These are phyloP conservation scores for Temnothorax ravouxi DNA, from an alignment of 2,888 invertebrate species.

Conservation along the genomic window DNA sequence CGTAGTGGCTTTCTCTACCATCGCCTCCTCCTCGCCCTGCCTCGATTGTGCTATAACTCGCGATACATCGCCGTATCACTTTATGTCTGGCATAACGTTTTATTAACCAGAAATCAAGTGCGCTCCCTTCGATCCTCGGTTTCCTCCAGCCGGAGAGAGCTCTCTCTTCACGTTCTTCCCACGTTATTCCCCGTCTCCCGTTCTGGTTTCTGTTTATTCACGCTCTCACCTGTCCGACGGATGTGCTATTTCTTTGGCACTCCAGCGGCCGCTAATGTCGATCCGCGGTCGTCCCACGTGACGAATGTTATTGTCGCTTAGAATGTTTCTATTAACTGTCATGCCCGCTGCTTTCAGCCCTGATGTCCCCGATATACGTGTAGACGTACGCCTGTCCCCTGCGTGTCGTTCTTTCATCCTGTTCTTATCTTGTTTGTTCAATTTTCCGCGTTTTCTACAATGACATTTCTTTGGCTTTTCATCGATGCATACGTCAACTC, in stretches of 20 bases:
- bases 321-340: conserved; percentile 39
- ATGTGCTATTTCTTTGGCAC: conserved; percentile 24
- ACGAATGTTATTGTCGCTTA: conserved; percentile 24
- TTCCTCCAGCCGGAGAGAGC: neutral
- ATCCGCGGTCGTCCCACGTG: neutral
- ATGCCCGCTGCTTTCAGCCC: neutral
- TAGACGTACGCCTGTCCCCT: too few species aligned
- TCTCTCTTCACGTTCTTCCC: neutral
- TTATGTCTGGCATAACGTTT: conserved; percentile 81
- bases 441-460: conserved; percentile 19
- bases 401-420: neutral
- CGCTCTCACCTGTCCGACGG: neutral
- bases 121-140: conserved; percentile 17
- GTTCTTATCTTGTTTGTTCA: conserved; percentile 31
- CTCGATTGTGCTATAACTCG: conserved; percentile 56
- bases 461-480: conserved; percentile 42
- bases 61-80: conserved; percentile 82
- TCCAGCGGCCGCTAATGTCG: conserved; percentile 13
- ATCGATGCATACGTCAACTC: conserved; percentile 25
- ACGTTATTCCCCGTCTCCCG: too few species aligned
- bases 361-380: neutral
- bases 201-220: conserved; percentile 11
- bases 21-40: conserved; percentile 37
- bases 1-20: conserved; percentile 49
- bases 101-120: conserved; percentile 82